Evolutionary conservation across 2,797 vertebrate species (phyloP), one percentile per base, ranked within the genome.

Genomic region (Semotilus atromaculatus): DNA sequence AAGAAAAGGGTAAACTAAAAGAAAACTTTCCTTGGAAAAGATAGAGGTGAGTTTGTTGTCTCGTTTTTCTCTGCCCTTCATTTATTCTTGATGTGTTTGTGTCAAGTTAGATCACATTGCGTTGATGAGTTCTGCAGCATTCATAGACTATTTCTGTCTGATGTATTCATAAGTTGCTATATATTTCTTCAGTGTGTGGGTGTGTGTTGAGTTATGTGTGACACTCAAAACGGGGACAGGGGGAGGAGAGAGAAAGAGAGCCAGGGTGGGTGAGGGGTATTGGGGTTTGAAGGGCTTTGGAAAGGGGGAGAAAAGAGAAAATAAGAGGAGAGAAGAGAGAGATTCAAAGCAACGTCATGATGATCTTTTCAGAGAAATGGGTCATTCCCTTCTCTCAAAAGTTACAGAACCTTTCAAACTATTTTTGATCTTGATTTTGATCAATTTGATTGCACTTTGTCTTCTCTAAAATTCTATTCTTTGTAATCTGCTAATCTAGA

Each of bases 171-270:
- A 88, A 86, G 85, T 91, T 91, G 75, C 90, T 91, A 90, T 93
- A 92, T 93, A 91, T 93, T 91, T 91, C 88, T 86, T 88, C 74
- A 43, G 38, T 21, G 68, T 88, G 90, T 86, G 87, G 85, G 83
- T 55, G 81, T 86, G 72, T 83, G 85, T 74, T 60, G 90, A 92
- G 89, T 90, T 92, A 91, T 93, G 92, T 91, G 87, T 92, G 93
- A 91, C 92, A 94, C 92, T 93, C 91, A 92, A 93, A 93, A 93
- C 55, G 86, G 88, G 93, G 91, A 87, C 89, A 90, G 91, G 89
- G 90, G 92, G 91, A 91, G 87, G 89, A 82, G 86, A n/a, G 58
- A 66, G 80, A 66, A 86, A 80, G 74, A 74, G 80, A 31, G 82
- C 72, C 87, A 87, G 85, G 40, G 83, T 81, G 88, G 87, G 85